These are phyloP conservation scores for Stenodema calcarata DNA, from an alignment of 2,888 invertebrate genomes.

Conservation along the genomic window DNA sequence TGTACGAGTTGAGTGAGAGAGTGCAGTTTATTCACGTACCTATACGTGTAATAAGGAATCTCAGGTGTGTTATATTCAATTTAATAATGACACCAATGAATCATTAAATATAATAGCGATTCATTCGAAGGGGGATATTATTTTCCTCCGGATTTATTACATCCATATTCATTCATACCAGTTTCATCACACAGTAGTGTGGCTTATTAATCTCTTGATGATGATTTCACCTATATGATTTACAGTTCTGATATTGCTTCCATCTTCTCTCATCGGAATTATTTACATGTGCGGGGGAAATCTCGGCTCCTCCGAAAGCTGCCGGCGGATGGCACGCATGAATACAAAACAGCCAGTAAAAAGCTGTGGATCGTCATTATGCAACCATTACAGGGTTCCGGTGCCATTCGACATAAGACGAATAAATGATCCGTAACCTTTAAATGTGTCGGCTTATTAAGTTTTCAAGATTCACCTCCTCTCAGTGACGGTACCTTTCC, in stretches of 20 bases:
- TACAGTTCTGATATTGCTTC: conserved; percentile 4
- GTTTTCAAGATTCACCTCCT: conserved; percentile 30
- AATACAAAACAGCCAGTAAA: conserved; percentile 37
- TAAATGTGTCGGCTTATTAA: conserved; percentile 42
- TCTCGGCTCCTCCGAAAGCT: conserved; percentile 20
- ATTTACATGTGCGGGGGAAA: conserved; percentile 18
- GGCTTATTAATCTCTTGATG: not conserved
- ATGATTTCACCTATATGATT: not conserved
- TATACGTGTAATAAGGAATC: too few relatives aligned
- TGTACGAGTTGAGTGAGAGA: too few relatives aligned
- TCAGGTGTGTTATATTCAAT: too few relatives aligned
- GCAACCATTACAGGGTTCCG: conserved; percentile 4
- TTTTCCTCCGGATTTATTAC: not conserved
- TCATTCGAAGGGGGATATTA: not conserved
- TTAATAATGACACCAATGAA: too few relatives aligned
- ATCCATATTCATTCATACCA: not conserved
- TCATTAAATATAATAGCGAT: too few relatives aligned
- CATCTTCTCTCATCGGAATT: conserved; percentile 4
- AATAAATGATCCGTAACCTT: not conserved
- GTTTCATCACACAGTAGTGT: not conserved
- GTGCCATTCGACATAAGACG: conserved; percentile 29
- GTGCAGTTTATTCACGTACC: too few relatives aligned
- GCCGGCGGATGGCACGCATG: conserved; percentile 41
- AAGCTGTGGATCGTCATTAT: not conserved
- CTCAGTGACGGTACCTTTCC: not conserved